phyloP scores from a whole-genome alignment of 2,797 vertebrate species.

The Pangasius sanitwongsei region DNA sequence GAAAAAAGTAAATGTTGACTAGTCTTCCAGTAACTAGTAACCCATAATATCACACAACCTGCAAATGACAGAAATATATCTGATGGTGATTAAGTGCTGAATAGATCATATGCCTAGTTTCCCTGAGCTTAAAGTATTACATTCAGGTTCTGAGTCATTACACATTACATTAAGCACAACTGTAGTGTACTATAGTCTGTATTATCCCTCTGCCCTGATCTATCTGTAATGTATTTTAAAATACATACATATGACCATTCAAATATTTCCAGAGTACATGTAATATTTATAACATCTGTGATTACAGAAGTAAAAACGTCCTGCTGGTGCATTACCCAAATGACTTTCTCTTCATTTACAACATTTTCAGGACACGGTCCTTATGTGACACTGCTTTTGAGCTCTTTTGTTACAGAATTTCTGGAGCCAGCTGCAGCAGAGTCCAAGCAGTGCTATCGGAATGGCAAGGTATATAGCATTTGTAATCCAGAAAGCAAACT shows the following conservation, averaged over 20 bases:
- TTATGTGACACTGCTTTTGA: conserved; percentile 1
- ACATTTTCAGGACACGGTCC: not conserved
- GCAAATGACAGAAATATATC: not conserved
- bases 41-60: not conserved
- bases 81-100: not conserved
- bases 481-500: conserved; percentile 60
- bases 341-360: not conserved
- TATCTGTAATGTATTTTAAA: not conserved
- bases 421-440: not conserved
- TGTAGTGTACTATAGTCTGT: not conserved
- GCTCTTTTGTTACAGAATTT: not conserved
- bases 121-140: not conserved
- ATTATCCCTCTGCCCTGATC: not conserved
- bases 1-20: not conserved
- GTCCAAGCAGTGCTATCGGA: not conserved
- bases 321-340: not conserved
- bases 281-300: not conserved
- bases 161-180: not conserved
- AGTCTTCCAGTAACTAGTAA: not conserved
- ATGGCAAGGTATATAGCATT: conserved; percentile 46
- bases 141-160: not conserved
- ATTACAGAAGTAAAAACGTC: not conserved
- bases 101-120: not conserved
- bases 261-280: no score
- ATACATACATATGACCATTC: not conserved